Base-by-base conservation (phyloP, 1,140 invertebrate species). In the Brachionus koreanus region DNA sequence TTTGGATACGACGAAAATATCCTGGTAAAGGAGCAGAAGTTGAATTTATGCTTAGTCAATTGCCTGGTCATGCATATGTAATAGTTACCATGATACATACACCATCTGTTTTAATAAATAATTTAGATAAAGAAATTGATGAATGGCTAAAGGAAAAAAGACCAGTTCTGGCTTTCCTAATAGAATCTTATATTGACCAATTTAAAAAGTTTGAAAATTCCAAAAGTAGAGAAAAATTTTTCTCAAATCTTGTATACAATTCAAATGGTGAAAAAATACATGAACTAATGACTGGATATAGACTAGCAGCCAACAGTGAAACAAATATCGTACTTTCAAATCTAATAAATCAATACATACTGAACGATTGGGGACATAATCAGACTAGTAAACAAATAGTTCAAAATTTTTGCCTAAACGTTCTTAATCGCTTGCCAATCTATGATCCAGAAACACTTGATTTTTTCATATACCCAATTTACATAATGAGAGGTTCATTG, bases 291-390 rank as follows among this genome's bases (percentile, higher is more conserved):
- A 16, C 19, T 5, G 57, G 57, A 23, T 63, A 25, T 16, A 63
- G 57, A 25, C 57, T 63, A 23, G 57, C 23, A 12, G 57, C 57
- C 23, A 63, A 25, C 4, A 23, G 12, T 10, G 9, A 63, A 63
- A 63, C 57, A 63, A 63, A 63, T 63, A 63, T 29, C 6, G 7
- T 63, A 10, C 57, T 63, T 63, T 63, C 57, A 63, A 63, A 63
- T 0, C 25, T 63, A 2, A 63, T 63, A 5, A 63, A 63, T 23
- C 57, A 63, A 29, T 29, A 63, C 0, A 23, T 63, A 23, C 19
- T 63, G 7, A 29, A 5, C 23, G 25, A n/a, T n/a, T n/a, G n/a
- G n/a, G n/a, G n/a, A n/a, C n/a, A n/a, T n/a, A 16, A 12, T 63
- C 57, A 33, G 19, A 33, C 13, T 10, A 25, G 16, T 25, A 63